phyloP scores from a whole-genome alignment of 2,797 vertebrate species.

The Sorex maritimensis region DNA sequence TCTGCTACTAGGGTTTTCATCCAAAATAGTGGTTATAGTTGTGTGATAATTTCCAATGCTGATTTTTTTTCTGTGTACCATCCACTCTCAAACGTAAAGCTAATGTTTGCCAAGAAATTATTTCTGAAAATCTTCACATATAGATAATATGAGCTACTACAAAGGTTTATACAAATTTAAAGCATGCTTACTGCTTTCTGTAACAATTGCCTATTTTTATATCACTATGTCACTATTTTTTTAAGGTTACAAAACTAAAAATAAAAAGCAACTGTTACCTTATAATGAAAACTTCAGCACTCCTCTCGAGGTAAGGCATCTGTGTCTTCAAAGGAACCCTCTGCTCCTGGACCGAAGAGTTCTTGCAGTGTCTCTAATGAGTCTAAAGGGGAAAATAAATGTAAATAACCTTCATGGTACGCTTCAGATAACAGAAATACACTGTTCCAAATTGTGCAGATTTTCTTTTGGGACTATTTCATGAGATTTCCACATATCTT shows the following conservation, averaged over 20 bases:
- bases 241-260: constrained; percentile 29
- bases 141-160: background rate
- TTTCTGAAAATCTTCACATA: background rate
- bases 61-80: background rate
- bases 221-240: constrained; percentile 31
- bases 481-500: constrained; percentile 50
- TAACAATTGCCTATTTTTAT: background rate
- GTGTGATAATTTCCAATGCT: background rate
- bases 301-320: background rate
- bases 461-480: constrained; percentile 33
- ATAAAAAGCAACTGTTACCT: constrained; percentile 66
- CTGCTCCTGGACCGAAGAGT: background rate
- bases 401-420: background rate
- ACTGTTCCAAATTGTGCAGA: background rate
- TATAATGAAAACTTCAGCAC: constrained; percentile 49
- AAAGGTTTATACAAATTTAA: constrained; percentile 6
- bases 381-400: constrained; percentile 66
- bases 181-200: background rate
- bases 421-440: background rate
- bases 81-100: background rate
- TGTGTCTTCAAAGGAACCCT: background rate
- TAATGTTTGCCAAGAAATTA: background rate
- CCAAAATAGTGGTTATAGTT: background rate
- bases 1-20: background rate
- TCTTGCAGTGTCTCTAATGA: constrained; percentile 36